Evolutionary conservation across 1,140 invertebrate genomes (phyloP), one percentile per base, ranked within the genome.

Genomic region (Drosophila santomea): DNA sequence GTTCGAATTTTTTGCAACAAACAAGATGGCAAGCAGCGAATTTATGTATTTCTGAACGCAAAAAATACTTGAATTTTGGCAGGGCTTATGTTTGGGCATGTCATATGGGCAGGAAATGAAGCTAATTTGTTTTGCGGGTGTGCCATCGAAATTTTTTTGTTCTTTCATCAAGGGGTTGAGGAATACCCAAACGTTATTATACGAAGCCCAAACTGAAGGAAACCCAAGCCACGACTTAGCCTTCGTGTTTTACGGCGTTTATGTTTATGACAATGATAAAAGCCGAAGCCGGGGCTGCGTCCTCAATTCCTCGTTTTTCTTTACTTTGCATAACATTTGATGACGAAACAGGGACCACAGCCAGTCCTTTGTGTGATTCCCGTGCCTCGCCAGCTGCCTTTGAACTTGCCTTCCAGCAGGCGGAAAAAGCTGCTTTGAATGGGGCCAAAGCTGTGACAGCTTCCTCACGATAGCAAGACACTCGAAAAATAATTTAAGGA

Each of bases 101-200:
- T 72, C 84, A 84, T 80, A 77, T 78, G 80, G 68, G 76, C 84
- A 88, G 84, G 84, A 88, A 88, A 88, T 88, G 80, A 88, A 84
- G 72, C 84, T 88, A 89, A 88, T 88, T 88, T 88, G 84, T 61
- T 84, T 80, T 76, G 64, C 84, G 84, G 84, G 83, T 64, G 83
- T 76, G 83, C 61, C 82, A 73, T 62, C 51, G 28, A 63, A 20
- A 41, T n/a, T 14, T 61, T 43, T 35, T 20, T 17, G 17, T 20
- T 44, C 4, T 36, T 25, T n/a, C 32, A 11, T 41, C 20, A 68
- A 43, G 54, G 68, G 73, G 54, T 66, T 66, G 54, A 54, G 69
- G 66, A 71, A 41, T 64, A 58, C 35, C 35, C 28, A 28, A 47
- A 48, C 17, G 36, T 14, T 45, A 64, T 66, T 50, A 43, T 62